Conservation (phyloP, 2,888 invertebrate genomes). For the Caenorhabditis zanzibari region DNA sequence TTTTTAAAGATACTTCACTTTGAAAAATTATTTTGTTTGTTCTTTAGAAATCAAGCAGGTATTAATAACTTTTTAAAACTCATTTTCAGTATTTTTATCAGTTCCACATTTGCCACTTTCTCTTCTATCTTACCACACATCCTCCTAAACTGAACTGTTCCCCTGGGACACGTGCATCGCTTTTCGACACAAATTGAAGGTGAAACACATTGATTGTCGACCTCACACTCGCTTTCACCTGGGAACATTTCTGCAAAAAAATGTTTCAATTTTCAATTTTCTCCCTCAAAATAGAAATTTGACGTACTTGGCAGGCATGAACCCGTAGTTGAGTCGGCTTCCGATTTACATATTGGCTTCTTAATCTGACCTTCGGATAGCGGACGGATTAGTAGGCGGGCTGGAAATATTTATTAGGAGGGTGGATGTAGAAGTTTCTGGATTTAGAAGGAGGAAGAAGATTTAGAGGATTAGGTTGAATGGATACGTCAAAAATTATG, state of each 20-base stretch:
- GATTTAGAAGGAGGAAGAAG: neutral
- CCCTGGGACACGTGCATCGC: slow-evolving; percentile 74
- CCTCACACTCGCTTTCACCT: slow-evolving; percentile 74
- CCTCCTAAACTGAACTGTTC: slow-evolving; percentile 66
- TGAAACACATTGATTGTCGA: slow-evolving; percentile 69
- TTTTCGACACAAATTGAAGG: slow-evolving; percentile 74
- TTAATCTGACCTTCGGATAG: slow-evolving; percentile 50
- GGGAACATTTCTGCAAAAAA: slow-evolving; percentile 63
- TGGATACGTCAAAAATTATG: neutral
- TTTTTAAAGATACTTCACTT: too few species aligned
- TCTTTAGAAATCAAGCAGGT: too few species aligned
- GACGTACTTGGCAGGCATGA: slow-evolving; percentile 50
- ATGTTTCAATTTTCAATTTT: neutral
- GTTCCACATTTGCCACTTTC: too few species aligned
- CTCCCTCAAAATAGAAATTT: slow-evolving; percentile 4
- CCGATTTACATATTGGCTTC: slow-evolving; percentile 40
- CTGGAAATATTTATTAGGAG: slow-evolving; percentile 13
- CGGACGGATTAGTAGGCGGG: slow-evolving; percentile 42
- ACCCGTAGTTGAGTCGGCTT: slow-evolving; percentile 38
- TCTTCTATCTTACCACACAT: slow-evolving; percentile 72
- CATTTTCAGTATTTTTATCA: too few species aligned
- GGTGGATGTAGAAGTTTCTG: neutral
- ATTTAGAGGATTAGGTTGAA: slow-evolving; percentile 3
- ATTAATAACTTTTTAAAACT: too few species aligned
- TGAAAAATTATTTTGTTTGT: too few species aligned